Percentiles rank a stretch among this genome's conserved stretches.
Evolutionary conservation across 2,888 invertebrate species (phyloP).

Genomic region (Teleogryllus oceanicus): DNA sequence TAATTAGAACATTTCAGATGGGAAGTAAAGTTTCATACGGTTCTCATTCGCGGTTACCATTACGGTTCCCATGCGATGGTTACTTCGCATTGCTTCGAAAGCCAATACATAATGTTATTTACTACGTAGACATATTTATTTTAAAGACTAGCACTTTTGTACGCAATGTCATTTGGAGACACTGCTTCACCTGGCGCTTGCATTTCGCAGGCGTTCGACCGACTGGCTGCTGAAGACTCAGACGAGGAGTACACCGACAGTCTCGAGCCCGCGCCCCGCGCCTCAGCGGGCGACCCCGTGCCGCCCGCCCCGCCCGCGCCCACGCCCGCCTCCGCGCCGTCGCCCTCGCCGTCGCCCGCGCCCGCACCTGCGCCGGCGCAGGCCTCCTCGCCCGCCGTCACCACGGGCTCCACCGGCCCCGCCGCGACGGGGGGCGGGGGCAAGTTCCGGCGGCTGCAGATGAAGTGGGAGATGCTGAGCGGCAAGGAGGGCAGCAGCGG

Average conservation of each 20-base stretch:
- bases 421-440: slow-evolving; percentile 47
- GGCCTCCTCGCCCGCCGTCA: slow-evolving; percentile 36
- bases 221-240: slow-evolving; percentile 61
- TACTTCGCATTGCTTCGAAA: too few relatives aligned
- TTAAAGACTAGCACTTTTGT: too few relatives aligned
- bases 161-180: too few relatives aligned
- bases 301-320: slow-evolving; percentile 27
- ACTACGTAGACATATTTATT: too few relatives aligned
- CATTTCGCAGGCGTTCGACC: slow-evolving; percentile 56
- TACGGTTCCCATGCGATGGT: too few relatives aligned
- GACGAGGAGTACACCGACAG: slow-evolving; percentile 70
- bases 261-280: slow-evolving; percentile 47
- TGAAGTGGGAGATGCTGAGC: slow-evolving; percentile 77
- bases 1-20: too few relatives aligned
- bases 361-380: slow-evolving; percentile 34
- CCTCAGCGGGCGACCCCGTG: slow-evolving; percentile 47
- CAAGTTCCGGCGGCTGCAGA: slow-evolving; percentile 70
- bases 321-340: slow-evolving; percentile 26
- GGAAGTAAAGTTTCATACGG: too few relatives aligned
- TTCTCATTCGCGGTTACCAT: too few relatives aligned
- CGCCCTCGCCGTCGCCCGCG: slow-evolving; percentile 35
- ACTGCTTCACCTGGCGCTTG: too few relatives aligned
- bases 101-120: too few relatives aligned
- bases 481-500: slow-evolving; percentile 45
- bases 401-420: slow-evolving; percentile 34